Percentiles rank a stretch among this genome's conserved stretches.
Conservation (phyloP, 2,797 vertebrate genomes). For the Esox lucius region DNA sequence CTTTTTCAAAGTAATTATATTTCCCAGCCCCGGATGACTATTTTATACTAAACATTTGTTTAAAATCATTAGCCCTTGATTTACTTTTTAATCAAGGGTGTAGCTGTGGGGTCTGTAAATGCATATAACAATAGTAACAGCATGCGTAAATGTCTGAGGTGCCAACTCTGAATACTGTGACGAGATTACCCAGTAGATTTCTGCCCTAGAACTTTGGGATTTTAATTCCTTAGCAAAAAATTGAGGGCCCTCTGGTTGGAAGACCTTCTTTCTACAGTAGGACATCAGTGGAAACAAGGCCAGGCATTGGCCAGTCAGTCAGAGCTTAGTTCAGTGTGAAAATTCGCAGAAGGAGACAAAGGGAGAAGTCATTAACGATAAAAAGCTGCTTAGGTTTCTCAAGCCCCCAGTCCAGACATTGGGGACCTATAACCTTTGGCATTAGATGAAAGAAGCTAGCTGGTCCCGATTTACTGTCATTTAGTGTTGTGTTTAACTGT, state of each 20-base stretch:
- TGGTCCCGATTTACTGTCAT: neutral
- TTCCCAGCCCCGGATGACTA: too few relatives aligned
- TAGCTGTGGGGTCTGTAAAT: too few relatives aligned
- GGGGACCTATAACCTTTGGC: neutral
- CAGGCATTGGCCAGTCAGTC: neutral
- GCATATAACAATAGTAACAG: too few relatives aligned
- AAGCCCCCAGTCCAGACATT: neutral
- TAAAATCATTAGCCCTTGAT: too few relatives aligned
- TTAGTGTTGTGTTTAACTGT: neutral
- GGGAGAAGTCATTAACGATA: neutral
- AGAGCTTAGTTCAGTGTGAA: neutral
- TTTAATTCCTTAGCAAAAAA: neutral
- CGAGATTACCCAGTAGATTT: neutral
- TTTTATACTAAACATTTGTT: too few relatives aligned
- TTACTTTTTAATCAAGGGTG: too few relatives aligned
- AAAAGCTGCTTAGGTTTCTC: conserved; percentile 2
- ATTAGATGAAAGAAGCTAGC: neutral
- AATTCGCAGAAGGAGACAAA: neutral
- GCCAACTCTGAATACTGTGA: neutral
- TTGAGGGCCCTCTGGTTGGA: neutral
- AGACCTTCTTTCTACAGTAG: neutral
- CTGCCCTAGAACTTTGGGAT: neutral
- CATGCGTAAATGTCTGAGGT: too few relatives aligned
- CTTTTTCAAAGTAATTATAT: too few relatives aligned
- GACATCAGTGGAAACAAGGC: neutral